Evolutionary conservation across 2,113 vertebrate genomes (phyloP).

Genomic region (Polypterus senegalus): DNA sequence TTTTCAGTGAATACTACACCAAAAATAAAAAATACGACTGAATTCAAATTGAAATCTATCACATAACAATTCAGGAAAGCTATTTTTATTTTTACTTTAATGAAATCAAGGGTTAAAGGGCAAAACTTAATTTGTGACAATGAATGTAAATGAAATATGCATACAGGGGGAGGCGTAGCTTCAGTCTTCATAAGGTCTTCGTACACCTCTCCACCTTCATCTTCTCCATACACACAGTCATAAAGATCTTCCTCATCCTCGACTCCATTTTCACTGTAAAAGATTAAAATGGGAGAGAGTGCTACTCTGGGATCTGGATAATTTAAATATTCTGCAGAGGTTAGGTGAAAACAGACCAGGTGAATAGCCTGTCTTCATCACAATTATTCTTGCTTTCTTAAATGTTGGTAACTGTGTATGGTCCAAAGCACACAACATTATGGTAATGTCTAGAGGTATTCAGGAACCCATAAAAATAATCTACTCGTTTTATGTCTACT

Average conservation of each 20-base stretch:
- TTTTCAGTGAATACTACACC: too few relatives aligned
- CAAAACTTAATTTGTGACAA: background rate
- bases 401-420: too few relatives aligned
- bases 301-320: background rate
- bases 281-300: background rate
- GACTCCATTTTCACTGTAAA: slow-evolving; percentile 64
- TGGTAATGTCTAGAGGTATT: too few relatives aligned
- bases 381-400: too few relatives aligned
- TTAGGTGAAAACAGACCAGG: too few relatives aligned
- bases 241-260: slow-evolving; percentile 85
- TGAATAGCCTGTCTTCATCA: too few relatives aligned
- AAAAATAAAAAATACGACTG: too few relatives aligned
- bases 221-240: slow-evolving; percentile 90
- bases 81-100: background rate
- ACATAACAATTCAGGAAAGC: slow-evolving; percentile 1
- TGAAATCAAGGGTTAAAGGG: background rate
- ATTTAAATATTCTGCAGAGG: background rate
- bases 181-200: slow-evolving; percentile 95
- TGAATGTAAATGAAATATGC: slow-evolving; percentile 12
- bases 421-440: too few relatives aligned
- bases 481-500: too few relatives aligned
- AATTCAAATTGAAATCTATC: too few relatives aligned
- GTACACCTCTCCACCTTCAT: slow-evolving; percentile 89
- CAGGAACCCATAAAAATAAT: too few relatives aligned
- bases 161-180: slow-evolving; percentile 64